Evolutionary conservation across 2,113 vertebrate species (phyloP).

Genomic region (Tinamus guttatus): DNA sequence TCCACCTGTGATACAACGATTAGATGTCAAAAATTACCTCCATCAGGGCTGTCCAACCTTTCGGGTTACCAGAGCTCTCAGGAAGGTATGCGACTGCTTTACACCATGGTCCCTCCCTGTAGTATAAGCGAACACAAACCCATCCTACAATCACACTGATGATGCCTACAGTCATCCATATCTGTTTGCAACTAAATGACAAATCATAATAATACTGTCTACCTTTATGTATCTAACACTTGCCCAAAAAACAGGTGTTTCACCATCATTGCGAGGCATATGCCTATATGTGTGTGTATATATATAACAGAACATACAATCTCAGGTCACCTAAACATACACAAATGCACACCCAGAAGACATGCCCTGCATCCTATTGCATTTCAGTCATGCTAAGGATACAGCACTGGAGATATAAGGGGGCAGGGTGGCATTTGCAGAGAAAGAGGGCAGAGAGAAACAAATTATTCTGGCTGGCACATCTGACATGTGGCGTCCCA

Average conservation of each 20-base stretch:
- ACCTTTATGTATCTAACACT: not conserved
- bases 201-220: not conserved
- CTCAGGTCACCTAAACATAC: not conserved
- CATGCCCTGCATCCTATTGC: not conserved
- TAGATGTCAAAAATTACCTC: not conserved
- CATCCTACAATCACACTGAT: not conserved
- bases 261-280: not conserved
- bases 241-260: not conserved
- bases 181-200: not conserved
- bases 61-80: not conserved
- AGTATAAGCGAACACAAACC: not conserved
- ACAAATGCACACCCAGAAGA: accelerated
- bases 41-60: not conserved
- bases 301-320: not conserved
- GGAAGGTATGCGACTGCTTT: not conserved
- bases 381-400: not conserved
- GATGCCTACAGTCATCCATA: not conserved
- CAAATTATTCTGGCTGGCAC: not conserved
- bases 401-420: not conserved
- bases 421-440: not conserved
- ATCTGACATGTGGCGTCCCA: not conserved
- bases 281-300: no score
- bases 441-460: not conserved
- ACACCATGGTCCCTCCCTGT: not conserved
- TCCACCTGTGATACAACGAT: not conserved